Evolutionary conservation across 2,797 vertebrate genomes (phyloP), one percentile per base, ranked within the genome.

Genomic region (Spea hammondii): DNA sequence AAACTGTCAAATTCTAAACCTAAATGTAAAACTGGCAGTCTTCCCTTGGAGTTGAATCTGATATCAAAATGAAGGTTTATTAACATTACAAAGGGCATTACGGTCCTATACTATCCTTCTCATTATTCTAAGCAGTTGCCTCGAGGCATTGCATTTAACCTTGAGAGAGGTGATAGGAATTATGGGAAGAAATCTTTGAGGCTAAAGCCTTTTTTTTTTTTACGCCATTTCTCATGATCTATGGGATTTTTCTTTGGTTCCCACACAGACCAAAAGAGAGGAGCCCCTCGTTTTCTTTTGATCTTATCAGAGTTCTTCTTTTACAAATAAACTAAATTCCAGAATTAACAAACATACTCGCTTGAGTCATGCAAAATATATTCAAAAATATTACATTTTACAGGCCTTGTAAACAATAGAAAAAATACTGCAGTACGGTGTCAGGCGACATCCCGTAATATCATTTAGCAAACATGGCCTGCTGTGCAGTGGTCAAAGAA

Each of bases 1-100:
- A 91, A 89, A 90, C 82, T 85, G 87, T 87, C 91, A 87, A 86
- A 87, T 86, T 89, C 85, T 84, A 75, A 86, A 77, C 82, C 79
- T 82, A 45, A 82, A 69, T 77, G 49, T 55, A 70, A 85, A 88
- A 86, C 83, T 84, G 85, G 78, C 88, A 89, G 86, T 88, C 90
- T 92, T 91, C 88, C 89, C 65, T 90, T 84, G 86, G 89, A 87
- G 87, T 85, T 90, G 86, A 85, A 88, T 89, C 85, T 88, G 86
- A 88, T 91, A 91, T 87, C 84, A 91, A 91, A 92, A 91, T 90
- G 88, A 87, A 86, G 87, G 84, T 87, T 91, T 91, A 93, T 93
- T 93, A 91, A 90, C 92, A 92, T 92, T 92, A 92, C 91, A 93
- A 92, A 93, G 91, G 89, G 86, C 89, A 84, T 84, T 79, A 85